Evolutionary conservation across 2,888 invertebrate species (phyloP).

Genomic region (Catocala sponsa): DNA sequence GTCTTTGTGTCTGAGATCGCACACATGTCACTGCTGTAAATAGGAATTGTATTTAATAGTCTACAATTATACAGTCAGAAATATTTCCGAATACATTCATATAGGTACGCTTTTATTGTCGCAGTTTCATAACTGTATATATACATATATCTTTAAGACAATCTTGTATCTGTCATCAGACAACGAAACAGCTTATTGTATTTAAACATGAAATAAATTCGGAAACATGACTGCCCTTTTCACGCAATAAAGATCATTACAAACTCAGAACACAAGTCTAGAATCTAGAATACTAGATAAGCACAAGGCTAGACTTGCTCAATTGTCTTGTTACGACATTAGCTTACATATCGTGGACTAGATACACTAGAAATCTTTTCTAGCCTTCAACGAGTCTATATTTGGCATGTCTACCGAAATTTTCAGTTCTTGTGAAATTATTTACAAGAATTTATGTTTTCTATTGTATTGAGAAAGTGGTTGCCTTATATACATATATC

Average conservation of each 20-base stretch:
- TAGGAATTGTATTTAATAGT: too few relatives aligned
- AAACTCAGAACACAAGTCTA: neutral
- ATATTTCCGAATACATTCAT: too few relatives aligned
- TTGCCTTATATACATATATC: neutral
- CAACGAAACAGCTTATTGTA: neutral
- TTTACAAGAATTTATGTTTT: too few relatives aligned
- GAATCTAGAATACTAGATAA: constrained; percentile 11
- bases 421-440: constrained; percentile 9
- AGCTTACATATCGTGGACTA: constrained; percentile 2
- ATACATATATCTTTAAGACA: too few relatives aligned
- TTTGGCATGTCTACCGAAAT: constrained; percentile 5
- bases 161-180: too few relatives aligned
- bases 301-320: constrained; percentile 7
- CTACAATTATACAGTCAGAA: too few relatives aligned
- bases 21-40: too few relatives aligned
- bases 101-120: too few relatives aligned
- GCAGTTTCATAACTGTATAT: too few relatives aligned
- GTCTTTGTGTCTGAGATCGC: too few relatives aligned
- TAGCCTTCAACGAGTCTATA: constrained; percentile 6
- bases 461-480: neutral
- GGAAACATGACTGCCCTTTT: neutral
- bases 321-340: constrained; percentile 8
- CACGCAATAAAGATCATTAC: neutral
- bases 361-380: neutral
- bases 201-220: neutral